phyloP scores from a whole-genome alignment of 2,113 vertebrate species.

The Hypanus sabinus region DNA sequence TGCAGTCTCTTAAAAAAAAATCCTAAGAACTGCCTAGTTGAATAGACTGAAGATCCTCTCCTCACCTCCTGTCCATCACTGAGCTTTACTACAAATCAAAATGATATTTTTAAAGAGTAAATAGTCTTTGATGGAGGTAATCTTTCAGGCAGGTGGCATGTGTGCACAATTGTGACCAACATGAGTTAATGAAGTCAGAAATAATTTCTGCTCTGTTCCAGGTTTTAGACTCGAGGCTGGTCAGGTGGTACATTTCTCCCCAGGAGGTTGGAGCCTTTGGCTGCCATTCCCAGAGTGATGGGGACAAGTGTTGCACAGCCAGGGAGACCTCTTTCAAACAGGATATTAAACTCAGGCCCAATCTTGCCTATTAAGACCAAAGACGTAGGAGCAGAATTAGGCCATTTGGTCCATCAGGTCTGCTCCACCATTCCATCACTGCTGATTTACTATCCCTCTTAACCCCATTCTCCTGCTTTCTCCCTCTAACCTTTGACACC shows the following conservation, averaged over 20 bases:
- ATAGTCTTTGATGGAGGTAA: background rate
- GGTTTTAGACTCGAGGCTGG: background rate
- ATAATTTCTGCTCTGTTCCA: background rate
- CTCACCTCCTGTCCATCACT: background rate
- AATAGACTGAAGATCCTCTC: background rate
- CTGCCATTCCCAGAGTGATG: too few relatives aligned
- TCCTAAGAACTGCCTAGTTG: background rate
- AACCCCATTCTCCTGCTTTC: too few relatives aligned
- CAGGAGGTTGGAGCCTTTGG: background rate
- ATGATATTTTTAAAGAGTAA: background rate
- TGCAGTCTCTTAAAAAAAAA: too few relatives aligned
- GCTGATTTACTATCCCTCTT: too few relatives aligned
- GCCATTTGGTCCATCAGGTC: too few relatives aligned
- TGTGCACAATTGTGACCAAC: background rate
- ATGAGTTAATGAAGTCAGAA: background rate
- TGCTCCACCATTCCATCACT: too few relatives aligned
- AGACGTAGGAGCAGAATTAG: too few relatives aligned
- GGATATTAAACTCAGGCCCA: background rate
- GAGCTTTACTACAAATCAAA: background rate
- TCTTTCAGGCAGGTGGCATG: background rate
- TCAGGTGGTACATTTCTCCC: background rate
- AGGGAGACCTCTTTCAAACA: background rate
- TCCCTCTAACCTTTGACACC: too few relatives aligned
- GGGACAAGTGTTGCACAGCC: background rate
- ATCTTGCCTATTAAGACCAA: too few relatives aligned